A percentile compares a stretch with the other conserved stretches of the same genome.
Evolutionary conservation across 1,140 invertebrate genomes (phyloP).

Genomic region (Ips nitidus): DNA sequence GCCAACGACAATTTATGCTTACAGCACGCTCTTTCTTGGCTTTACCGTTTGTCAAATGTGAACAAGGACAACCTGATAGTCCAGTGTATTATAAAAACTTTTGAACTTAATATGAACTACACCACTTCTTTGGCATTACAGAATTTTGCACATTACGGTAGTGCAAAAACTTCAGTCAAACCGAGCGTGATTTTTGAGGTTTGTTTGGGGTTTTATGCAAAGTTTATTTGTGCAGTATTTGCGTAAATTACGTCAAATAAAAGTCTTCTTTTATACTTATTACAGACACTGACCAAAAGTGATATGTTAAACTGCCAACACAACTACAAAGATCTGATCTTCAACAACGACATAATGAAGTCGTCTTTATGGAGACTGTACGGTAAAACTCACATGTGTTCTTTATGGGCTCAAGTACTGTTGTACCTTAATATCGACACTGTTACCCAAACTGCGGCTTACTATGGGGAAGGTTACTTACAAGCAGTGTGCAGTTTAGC

Average conservation of each 20-base stretch:
- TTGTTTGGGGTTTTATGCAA: conserved; percentile 1
- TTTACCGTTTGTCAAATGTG: conserved; percentile 61
- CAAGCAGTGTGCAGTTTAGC: conserved; percentile 72
- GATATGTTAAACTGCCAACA: conserved; percentile 84
- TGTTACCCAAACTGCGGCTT: conserved; percentile 57
- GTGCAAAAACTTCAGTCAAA: conserved; percentile 44
- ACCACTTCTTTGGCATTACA: conserved; percentile 67
- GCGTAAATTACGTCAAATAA: neutral
- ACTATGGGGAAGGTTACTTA: conserved; percentile 70
- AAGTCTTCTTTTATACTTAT: conserved; percentile 39
- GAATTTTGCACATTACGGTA: conserved; percentile 58
- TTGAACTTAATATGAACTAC: conserved; percentile 62
- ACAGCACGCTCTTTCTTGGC: conserved; percentile 82
- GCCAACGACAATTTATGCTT: conserved; percentile 81
- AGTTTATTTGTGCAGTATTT: neutral
- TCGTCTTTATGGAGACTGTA: conserved; percentile 84
- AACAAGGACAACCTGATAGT: conserved; percentile 58
- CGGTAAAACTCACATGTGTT: conserved; percentile 80
- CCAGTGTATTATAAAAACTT: conserved; percentile 61
- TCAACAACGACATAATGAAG: conserved; percentile 75
- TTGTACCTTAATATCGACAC: conserved; percentile 71
- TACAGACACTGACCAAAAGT: conserved; percentile 78
- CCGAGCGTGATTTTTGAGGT: conserved; percentile 55
- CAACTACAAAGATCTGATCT: conserved; percentile 77
- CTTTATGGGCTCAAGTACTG: conserved; percentile 74